Evolutionary conservation across 1,140 invertebrate genomes (phyloP), one percentile per base, ranked within the genome.

Genomic region (Drepana arcuata): DNA sequence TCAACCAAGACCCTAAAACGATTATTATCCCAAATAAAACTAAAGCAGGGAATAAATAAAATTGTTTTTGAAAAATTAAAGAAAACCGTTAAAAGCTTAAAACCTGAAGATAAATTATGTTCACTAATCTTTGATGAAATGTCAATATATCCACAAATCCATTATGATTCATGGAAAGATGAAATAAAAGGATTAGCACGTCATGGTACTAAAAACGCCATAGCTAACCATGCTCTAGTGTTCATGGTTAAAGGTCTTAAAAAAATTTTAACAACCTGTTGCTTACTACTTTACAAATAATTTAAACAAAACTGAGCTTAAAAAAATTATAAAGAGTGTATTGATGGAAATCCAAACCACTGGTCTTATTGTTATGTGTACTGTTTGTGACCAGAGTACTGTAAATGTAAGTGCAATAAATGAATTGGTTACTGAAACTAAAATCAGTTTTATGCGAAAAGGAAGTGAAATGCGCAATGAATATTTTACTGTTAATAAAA

Each of bases 371-470:
- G 10, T 47, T 6, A 1, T 47, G 25, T 12, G 27, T 14, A 55
- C 46, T 9, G 41, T 55, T 5, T 54, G 58, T 36, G 47, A 61
- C 12, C 47, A 48, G 36, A 44, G 41, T 10, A 24, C 42, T 16
- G 34, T 45, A 14, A 56, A 61, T 52, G 52, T 50, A 7, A 41
- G 45, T 35, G 40, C 44, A 2, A 55, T 58, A 26, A 55, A 31
- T 41, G 11, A 25, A 11, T 28, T 50, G 2, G 13, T 50, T 14
- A 21, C 41, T 6, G 39, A 58, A 4, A 45, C 41, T 1, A 45
- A 48, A 18, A 28, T n/a, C 2, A 25, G 16, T 0, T 47, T 29
- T 28, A 9, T 49, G 14, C 26, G 29, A 10, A 5, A 35, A 14
- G 24, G 28, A 24, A 42, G 35, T 16, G 39, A 52, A 30, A 40